phyloP scores from a whole-genome alignment of 2,113 vertebrate genomes.

The Pluvialis apricaria region DNA sequence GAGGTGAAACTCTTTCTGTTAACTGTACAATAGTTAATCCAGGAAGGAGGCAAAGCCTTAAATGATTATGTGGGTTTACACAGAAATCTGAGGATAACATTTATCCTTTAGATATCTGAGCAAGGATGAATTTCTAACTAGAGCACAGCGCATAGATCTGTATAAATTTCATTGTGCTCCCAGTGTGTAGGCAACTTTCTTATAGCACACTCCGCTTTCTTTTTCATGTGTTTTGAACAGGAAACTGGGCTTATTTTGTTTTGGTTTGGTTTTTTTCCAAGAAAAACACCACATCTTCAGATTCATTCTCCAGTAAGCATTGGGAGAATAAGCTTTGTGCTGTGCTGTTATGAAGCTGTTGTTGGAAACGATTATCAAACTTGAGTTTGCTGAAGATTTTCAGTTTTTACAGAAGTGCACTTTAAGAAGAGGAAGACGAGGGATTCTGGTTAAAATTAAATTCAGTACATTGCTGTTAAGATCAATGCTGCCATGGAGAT shows the following conservation, averaged over 20 bases:
- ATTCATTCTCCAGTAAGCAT: not conserved
- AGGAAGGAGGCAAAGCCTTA: conserved; percentile 67
- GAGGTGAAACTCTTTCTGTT: conserved; percentile 23
- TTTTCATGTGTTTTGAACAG: conserved; percentile 31
- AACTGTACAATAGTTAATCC: conserved; percentile 33
- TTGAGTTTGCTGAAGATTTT: conserved; percentile 3
- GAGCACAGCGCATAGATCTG: not conserved
- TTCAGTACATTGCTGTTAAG: not conserved
- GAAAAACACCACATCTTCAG: conserved; percentile 45
- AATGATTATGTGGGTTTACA: conserved; percentile 53
- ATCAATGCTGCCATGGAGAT: not conserved
- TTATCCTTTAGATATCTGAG: conserved; percentile 54
- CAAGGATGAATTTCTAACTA: conserved; percentile 33
- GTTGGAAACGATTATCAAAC: not conserved
- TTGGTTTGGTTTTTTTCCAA: not conserved
- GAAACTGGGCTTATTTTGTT: conserved; percentile 22
- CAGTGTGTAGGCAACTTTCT: not conserved
- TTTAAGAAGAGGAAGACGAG: conserved; percentile 41
- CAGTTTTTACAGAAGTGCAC: conserved; percentile 60
- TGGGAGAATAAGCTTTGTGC: conserved; percentile 24
- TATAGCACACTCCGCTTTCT: not conserved
- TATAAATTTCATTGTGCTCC: conserved; percentile 30
- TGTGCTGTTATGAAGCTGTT: conserved; percentile 8
- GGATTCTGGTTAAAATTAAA: not conserved
- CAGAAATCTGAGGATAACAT: conserved; percentile 60